These are phyloP conservation scores for Phaethornis superciliosus DNA, from an alignment of 2,113 vertebrate genomes.

Conservation along the genomic window DNA sequence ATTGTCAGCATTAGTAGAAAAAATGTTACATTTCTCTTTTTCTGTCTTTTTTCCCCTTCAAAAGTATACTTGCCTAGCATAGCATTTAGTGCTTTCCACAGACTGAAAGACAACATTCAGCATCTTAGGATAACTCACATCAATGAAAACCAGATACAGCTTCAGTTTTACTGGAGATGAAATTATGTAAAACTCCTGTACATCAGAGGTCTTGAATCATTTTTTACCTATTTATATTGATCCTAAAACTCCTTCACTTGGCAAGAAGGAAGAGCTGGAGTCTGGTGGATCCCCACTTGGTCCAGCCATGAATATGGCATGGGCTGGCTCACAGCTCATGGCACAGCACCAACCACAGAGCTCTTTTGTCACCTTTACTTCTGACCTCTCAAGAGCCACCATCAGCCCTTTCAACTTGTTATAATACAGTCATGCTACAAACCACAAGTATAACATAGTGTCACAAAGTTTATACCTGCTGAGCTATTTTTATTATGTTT, in stretches of 20 bases:
- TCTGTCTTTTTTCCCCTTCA: neutral
- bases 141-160: neutral
- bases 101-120: neutral
- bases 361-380: neutral
- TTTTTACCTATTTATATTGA: neutral
- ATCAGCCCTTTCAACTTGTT: neutral
- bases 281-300: neutral
- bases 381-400: neutral
- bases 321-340: neutral
- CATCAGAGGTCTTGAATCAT: fast-evolving
- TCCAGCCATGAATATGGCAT: fast-evolving
- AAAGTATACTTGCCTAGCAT: fast-evolving
- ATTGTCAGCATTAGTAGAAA: neutral
- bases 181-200: neutral
- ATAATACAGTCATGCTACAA: neutral
- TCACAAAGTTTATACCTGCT: neutral
- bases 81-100: neutral
- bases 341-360: neutral
- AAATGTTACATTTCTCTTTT: neutral
- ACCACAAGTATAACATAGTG: no score
- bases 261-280: neutral
- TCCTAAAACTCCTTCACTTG: neutral
- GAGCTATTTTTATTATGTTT: neutral
- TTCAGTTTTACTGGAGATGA: neutral
- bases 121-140: neutral